Evolutionary conservation across 64 coral and sea anemone species (phyloP).

Genomic region (Actinia tenebrosa): DNA sequence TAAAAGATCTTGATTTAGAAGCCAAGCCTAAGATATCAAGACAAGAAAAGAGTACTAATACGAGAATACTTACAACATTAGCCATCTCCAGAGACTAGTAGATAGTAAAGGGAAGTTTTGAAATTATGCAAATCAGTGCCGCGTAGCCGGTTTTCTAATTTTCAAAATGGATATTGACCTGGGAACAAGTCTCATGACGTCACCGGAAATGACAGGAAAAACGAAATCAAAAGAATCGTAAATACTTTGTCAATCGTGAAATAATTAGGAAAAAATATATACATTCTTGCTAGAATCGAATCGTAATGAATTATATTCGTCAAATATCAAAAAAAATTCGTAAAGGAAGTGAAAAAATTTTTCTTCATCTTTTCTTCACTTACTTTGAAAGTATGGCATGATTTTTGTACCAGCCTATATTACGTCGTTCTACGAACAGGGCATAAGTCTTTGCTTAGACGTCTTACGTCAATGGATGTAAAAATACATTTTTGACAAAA

Average conservation of each 20-base stretch:
- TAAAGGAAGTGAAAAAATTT: no score
- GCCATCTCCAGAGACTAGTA: slow-evolving; percentile 45
- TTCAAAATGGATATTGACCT: slow-evolving; percentile 19
- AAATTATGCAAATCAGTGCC: slow-evolving; percentile 15
- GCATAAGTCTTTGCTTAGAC: background rate
- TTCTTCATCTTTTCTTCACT: no score
- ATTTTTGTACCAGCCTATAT: no score
- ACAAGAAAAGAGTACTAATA: background rate
- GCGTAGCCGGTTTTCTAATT: slow-evolving; percentile 60
- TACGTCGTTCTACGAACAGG: no score
- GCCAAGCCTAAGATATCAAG: background rate
- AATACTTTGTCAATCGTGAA: background rate
- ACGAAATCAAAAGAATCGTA: background rate
- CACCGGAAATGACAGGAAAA: background rate
- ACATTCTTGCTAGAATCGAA: no score
- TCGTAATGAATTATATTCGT: no score
- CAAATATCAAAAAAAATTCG: no score
- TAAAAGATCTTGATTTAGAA: background rate
- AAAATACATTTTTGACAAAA: background rate
- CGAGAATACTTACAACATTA: slow-evolving; percentile 58
- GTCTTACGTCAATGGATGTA: background rate
- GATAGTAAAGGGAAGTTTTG: background rate
- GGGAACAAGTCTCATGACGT: background rate
- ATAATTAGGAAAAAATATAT: no score
- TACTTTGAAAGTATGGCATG: no score